A percentile compares a stretch with the other conserved stretches of the same genome.
phyloP scores from a whole-genome alignment of 2,797 vertebrate genomes.

The Eurystomus glaucurus region DNA sequence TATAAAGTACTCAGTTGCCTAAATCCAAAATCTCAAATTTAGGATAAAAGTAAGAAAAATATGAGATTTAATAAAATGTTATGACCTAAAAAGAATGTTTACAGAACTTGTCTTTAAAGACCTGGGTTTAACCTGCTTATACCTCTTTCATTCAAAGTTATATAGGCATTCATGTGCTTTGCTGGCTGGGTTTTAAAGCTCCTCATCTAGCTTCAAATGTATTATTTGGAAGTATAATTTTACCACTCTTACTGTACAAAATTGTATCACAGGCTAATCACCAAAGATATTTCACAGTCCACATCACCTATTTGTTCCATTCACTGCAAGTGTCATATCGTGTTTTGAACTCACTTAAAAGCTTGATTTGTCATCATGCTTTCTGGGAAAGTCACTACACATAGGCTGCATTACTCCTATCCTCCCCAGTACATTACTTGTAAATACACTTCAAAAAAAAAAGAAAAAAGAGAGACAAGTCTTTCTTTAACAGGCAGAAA shows the following conservation, averaged over 20 bases:
- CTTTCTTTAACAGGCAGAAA: background rate
- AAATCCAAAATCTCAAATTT: background rate
- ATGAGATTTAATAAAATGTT: background rate
- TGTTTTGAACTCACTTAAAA: background rate
- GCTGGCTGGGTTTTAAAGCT: background rate
- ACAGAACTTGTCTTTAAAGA: background rate
- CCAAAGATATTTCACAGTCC: background rate
- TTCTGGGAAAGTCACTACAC: background rate
- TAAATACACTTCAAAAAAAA: background rate
- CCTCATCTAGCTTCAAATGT: background rate
- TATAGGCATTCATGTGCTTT: rapidly evolving
- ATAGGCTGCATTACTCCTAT: background rate
- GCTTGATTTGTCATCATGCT: background rate
- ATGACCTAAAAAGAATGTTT: background rate
- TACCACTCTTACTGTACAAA: background rate
- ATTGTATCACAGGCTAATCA: background rate
- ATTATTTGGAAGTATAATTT: background rate
- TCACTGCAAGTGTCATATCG: background rate
- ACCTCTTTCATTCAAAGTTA: background rate
- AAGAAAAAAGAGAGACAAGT: background rate
- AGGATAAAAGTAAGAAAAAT: background rate
- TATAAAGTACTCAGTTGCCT: background rate
- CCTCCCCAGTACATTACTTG: background rate
- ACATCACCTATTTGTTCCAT: background rate
- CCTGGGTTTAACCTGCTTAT: background rate